A percentile compares a stretch with the other conserved stretches of the same genome.
phyloP scores from a whole-genome alignment of 2,888 invertebrate genomes.

The Melanchra persicariae region DNA sequence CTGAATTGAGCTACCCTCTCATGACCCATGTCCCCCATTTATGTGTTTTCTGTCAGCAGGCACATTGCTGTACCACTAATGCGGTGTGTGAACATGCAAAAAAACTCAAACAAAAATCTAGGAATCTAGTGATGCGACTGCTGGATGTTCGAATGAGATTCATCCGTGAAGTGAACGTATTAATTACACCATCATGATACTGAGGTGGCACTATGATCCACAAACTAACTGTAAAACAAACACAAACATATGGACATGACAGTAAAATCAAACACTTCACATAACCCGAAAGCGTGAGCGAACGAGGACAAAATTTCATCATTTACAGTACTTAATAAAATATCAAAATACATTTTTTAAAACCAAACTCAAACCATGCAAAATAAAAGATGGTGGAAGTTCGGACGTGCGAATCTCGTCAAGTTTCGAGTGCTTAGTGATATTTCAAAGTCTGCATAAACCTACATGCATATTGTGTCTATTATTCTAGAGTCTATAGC shows the following conservation, averaged over 20 bases:
- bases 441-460: slow-evolving; percentile 61
- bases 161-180: slow-evolving; percentile 61
- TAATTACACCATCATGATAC: slow-evolving; percentile 59
- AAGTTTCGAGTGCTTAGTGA: slow-evolving; percentile 62
- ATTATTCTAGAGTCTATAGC: slow-evolving; percentile 67
- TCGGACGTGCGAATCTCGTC: slow-evolving; percentile 72
- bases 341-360: slow-evolving; percentile 57
- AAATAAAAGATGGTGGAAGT: slow-evolving; percentile 69
- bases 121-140: slow-evolving; percentile 61
- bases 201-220: slow-evolving; percentile 68
- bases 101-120: slow-evolving; percentile 59
- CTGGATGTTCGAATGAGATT: slow-evolving; percentile 57
- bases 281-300: slow-evolving; percentile 77
- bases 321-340: slow-evolving; percentile 65
- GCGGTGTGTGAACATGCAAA: slow-evolving; percentile 74
- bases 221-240: slow-evolving; percentile 78
- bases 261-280: slow-evolving; percentile 76
- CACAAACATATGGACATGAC: slow-evolving; percentile 72
- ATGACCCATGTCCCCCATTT: slow-evolving; percentile 35
- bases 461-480: slow-evolving; percentile 66
- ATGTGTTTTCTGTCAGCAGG: slow-evolving; percentile 46
- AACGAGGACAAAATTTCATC: slow-evolving; percentile 73
- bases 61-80: slow-evolving; percentile 46
- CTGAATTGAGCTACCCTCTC: slow-evolving; percentile 17
- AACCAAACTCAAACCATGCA: slow-evolving; percentile 81